Percentiles rank a stretch among this genome's conserved stretches.
phyloP scores from a whole-genome alignment of 2,797 vertebrate species.

The Hirundo rustica region DNA sequence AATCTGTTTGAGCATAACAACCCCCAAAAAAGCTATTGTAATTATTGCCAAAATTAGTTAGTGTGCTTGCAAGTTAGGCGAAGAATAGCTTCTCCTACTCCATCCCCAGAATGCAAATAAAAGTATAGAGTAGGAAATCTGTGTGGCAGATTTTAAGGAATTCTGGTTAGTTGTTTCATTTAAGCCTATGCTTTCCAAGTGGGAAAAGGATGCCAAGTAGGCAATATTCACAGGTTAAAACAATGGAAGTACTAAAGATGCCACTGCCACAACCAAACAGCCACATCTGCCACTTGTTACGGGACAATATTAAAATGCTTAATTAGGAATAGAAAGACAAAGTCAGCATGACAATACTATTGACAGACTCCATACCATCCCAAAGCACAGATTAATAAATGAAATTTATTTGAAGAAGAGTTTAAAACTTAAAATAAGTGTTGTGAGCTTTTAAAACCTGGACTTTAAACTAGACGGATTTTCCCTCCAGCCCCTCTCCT shows the following conservation, averaged over 20 bases:
- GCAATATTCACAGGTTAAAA: constrained; percentile 44
- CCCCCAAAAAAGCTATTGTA: not conserved
- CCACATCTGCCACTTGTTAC: not conserved
- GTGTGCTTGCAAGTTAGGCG: not conserved
- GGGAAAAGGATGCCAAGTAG: constrained; percentile 4
- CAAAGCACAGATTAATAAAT: not conserved
- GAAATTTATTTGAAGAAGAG: not conserved
- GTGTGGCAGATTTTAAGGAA: not conserved
- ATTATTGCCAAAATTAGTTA: not conserved
- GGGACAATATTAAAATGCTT: not conserved
- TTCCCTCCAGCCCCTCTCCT: not conserved
- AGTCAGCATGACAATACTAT: not conserved
- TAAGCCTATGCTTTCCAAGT: constrained; percentile 28
- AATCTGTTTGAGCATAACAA: not conserved
- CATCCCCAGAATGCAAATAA: not conserved
- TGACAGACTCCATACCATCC: not conserved
- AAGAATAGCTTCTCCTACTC: not conserved
- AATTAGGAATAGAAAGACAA: not conserved
- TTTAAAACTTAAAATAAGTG: not conserved
- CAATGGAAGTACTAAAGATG: constrained; percentile 48
- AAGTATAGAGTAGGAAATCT: not conserved
- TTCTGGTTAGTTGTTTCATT: constrained; percentile 42
- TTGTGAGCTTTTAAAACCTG: not conserved
- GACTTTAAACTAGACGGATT: not conserved
- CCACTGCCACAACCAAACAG: not conserved